These are phyloP conservation scores for Thereva unica DNA, from an alignment of 2,888 invertebrate species.

Conservation along the genomic window DNA sequence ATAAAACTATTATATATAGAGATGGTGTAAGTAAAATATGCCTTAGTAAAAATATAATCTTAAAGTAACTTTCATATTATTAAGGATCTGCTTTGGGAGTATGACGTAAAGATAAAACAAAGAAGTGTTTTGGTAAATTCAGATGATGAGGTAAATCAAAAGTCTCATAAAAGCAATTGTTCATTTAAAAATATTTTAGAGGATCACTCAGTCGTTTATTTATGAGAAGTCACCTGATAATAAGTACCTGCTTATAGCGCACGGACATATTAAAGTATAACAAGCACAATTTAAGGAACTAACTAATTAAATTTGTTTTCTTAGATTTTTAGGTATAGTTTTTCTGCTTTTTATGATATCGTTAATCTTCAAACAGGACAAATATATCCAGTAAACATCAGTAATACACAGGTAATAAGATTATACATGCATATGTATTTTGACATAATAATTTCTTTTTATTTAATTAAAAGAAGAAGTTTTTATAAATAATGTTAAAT, in stretches of 20 bases:
- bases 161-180: not conserved
- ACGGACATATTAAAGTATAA: conserved; percentile 67
- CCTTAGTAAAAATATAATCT: conserved; percentile 43
- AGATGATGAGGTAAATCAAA: conserved; percentile 12
- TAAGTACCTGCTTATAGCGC: conserved; percentile 66
- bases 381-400: conserved; percentile 53
- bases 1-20: conserved; percentile 67
- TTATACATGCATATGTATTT: not conserved
- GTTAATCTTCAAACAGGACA: conserved; percentile 65
- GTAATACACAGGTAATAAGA: conserved; percentile 26
- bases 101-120: not conserved
- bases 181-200: conserved; percentile 44
- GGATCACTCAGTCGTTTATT: conserved; percentile 50
- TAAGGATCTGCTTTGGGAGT: conserved; percentile 5
- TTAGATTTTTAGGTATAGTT: conserved; percentile 80
- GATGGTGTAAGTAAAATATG: conserved; percentile 58
- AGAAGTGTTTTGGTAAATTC: not conserved
- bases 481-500: conserved; percentile 10
- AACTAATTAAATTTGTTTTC: conserved; percentile 45
- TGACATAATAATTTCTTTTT: not conserved
- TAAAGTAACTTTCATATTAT: conserved; percentile 10
- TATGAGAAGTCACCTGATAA: conserved; percentile 69
- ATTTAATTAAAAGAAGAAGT: conserved; percentile 2
- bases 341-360: conserved; percentile 73
- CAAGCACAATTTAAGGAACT: not conserved